Conservation (phyloP, 1,140 invertebrate species). For the Drosophila fuyamai region DNA sequence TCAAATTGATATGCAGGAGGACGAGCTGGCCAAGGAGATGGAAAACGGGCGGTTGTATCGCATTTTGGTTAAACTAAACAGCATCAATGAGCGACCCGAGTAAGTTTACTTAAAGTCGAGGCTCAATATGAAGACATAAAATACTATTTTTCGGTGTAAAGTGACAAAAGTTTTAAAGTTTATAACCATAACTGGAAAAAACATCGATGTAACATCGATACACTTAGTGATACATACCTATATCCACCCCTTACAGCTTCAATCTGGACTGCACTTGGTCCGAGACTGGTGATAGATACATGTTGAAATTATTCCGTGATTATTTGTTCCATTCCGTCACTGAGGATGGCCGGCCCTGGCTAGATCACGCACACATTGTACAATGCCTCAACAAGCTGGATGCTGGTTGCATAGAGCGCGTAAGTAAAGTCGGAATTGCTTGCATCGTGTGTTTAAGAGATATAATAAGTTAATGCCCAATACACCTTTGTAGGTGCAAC, state of each 20-base stretch:
- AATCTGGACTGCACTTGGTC: conserved; percentile 97
- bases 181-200: too few species aligned
- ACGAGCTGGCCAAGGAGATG: conserved; percentile 96
- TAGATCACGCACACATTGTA: conserved; percentile 97
- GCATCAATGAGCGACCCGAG: conserved; percentile 97
- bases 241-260: conserved; percentile 86
- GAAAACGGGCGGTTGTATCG: conserved; percentile 97
- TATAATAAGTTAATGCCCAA: not conserved
- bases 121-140: not conserved
- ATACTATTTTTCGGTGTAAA: too few species aligned
- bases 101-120: conserved; percentile 82
- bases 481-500: conserved; percentile 90
- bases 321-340: conserved; percentile 98
- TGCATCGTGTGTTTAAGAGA: not conserved
- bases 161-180: too few species aligned
- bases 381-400: conserved; percentile 97
- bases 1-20: conserved; percentile 94
- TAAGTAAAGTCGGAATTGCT: conserved; percentile 79
- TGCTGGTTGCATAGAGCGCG: conserved; percentile 94
- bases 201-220: too few species aligned
- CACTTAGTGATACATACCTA: too few species aligned
- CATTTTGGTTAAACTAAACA: conserved; percentile 94
- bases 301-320: conserved; percentile 99
- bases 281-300: conserved; percentile 98
- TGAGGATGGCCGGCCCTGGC: conserved; percentile 96